Base-by-base conservation (phyloP, 1,140 invertebrate species). In the Zaprionus camerounensis region DNA sequence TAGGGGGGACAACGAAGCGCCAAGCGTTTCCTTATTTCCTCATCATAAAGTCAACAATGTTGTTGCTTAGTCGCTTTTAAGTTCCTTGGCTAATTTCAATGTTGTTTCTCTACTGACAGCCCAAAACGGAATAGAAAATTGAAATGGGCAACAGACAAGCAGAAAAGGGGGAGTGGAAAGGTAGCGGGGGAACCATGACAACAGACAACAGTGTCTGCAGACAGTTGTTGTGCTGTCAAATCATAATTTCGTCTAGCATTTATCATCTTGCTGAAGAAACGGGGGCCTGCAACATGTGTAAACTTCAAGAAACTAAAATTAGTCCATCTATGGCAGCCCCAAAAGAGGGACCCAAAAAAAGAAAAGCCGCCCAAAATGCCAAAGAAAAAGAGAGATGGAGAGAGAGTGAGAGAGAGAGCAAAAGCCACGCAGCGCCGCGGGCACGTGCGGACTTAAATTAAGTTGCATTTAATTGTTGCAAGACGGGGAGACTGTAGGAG, bases 381-480 rank as follows among this genome's bases (percentile, higher is more conserved):
- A 12, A 2, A 26, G 22, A 15, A 26, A 53, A 53, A 53, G 56
- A 58, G 55, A 44, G 31, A 26, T 4, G 31, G 34, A 13, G 5
- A 49, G 20, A 15, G 20, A 66, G 36, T 20, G 17, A 51, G 38
- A 51, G 22, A 31, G 26, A 13, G 17, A 6, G 34, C 4, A 5
- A 51, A 20, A 15, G 36, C 28, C 15, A 5, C 31, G n/a, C 4
- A 3, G 20, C 20, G 15, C 51, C 62, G 13, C 17, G 36, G 80
- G 56, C 76, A 82, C 72, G 80, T 69, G 77, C 55, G 38, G 58
- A 46, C 62, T 55, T 63, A 72, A 86, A 82, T 80, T 57, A 86
- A 79, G 64, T 78, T 75, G 17, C 68, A 65, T 55, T 61, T 86
- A 82, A 84, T 84, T 85, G 81, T 56, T 84, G 7, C 11, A 31